Conservation (phyloP, 2,888 invertebrate species). For the Anodontia alba region DNA sequence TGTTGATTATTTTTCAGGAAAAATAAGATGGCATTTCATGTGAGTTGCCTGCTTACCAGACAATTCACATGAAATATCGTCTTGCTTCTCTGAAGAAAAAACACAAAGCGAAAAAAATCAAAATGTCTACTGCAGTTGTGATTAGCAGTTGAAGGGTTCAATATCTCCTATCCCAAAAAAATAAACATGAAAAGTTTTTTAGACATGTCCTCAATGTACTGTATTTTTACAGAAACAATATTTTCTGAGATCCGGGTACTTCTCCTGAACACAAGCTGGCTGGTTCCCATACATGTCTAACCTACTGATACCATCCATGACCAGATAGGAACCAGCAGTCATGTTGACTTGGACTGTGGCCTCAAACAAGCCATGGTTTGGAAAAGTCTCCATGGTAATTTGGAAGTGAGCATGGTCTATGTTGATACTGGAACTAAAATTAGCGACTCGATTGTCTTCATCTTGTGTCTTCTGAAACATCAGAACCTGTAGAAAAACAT, state of each 20-base stretch:
- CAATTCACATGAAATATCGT: too few relatives aligned
- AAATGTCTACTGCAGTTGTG: too few relatives aligned
- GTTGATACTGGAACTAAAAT: conserved; percentile 67
- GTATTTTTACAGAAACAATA: conserved; percentile 72
- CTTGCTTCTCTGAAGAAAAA: too few relatives aligned
- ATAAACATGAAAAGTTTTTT: too few relatives aligned
- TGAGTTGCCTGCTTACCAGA: too few relatives aligned
- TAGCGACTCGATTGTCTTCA: conserved; percentile 69
- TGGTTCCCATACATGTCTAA: conserved; percentile 77
- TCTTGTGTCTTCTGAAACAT: conserved; percentile 69
- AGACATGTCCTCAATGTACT: too few relatives aligned
- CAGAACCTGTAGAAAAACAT: conserved; percentile 67
- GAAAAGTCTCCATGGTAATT: conserved; percentile 72
- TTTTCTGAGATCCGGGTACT: conserved; percentile 75
- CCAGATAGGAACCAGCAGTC: conserved; percentile 52
- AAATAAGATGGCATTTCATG: too few relatives aligned
- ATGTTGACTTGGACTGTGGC: conserved; percentile 72
- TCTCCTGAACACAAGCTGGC: conserved; percentile 73
- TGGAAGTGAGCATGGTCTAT: conserved; percentile 72
- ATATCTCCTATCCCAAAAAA: too few relatives aligned
- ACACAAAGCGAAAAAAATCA: too few relatives aligned
- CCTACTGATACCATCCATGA: conserved; percentile 72
- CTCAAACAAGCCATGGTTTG: conserved; percentile 76
- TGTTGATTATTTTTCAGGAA: too few relatives aligned
- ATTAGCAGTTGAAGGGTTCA: too few relatives aligned